These are phyloP conservation scores for Brachionus rotundiformis DNA, from an alignment of 1,140 invertebrate species.

Conservation along the genomic window DNA sequence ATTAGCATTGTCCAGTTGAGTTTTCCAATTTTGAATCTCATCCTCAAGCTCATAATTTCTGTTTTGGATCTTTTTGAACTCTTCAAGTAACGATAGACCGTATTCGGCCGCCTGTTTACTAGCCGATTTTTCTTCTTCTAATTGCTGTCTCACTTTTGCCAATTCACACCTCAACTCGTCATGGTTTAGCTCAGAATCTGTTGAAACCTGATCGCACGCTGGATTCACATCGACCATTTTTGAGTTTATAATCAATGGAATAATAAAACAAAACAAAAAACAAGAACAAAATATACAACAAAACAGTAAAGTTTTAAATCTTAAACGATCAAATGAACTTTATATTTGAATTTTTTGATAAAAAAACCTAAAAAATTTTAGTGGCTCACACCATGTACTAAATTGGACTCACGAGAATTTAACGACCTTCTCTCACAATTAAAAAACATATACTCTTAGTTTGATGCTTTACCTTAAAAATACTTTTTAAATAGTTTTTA, in stretches of 20 bases:
- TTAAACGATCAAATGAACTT: not conserved
- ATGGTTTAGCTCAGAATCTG: not conserved
- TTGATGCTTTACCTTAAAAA: constrained; percentile 6
- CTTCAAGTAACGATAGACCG: constrained; percentile 32
- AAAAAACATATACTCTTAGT: not conserved
- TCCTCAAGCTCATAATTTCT: constrained; percentile 47
- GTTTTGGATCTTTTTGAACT: constrained; percentile 22
- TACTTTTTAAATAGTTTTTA: not conserved
- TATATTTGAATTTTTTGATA: not conserved
- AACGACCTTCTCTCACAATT: not conserved
- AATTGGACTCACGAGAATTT: not conserved
- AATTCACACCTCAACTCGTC: not conserved
- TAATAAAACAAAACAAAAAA: not conserved
- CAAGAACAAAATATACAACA: not conserved
- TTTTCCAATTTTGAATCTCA: constrained; percentile 15
- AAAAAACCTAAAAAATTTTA: not conserved
- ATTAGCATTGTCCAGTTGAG: constrained; percentile 24
- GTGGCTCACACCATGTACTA: not conserved
- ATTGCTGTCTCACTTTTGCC: not conserved
- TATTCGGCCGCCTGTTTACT: constrained; percentile 51
- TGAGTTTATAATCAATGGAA: not conserved
- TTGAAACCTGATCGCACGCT: not conserved
- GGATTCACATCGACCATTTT: constrained; percentile 12
- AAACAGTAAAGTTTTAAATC: not conserved
- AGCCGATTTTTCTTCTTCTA: constrained; percentile 50